A percentile compares a stretch with the other conserved stretches of the same genome.
These are phyloP conservation scores for Caenorhabditis plicata DNA, from an alignment of 2,888 invertebrate genomes.

Conservation along the genomic window DNA sequence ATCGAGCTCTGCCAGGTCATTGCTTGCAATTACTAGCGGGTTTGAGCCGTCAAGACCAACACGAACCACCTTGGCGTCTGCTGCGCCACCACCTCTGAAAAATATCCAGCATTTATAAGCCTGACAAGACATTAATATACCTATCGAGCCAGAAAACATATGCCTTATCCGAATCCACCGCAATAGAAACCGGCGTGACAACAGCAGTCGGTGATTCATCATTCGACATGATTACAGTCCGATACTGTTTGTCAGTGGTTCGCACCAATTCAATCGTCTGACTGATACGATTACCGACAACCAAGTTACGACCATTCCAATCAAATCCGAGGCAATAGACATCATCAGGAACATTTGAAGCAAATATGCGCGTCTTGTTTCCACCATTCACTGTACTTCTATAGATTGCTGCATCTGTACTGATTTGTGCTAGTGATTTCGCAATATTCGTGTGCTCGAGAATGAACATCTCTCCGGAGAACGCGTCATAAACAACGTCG, in stretches of 20 bases:
- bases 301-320: constrained; percentile 92
- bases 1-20: constrained; percentile 69
- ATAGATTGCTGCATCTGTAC: constrained; percentile 57
- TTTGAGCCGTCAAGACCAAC: constrained; percentile 89
- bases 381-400: constrained; percentile 68
- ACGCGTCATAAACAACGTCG: constrained; percentile 88
- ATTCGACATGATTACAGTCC: constrained; percentile 84
- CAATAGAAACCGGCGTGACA: constrained; percentile 82
- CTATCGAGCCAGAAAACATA: constrained; percentile 94
- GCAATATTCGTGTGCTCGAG: constrained; percentile 63
- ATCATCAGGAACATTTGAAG: constrained; percentile 72
- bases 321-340: constrained; percentile 90
- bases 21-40: constrained; percentile 67
- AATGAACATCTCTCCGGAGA: constrained; percentile 71
- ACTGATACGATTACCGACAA: constrained; percentile 80
- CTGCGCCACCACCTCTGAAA: constrained; percentile 77
- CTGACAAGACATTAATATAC: no score
- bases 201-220: constrained; percentile 80
- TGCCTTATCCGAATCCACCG: constrained; percentile 88
- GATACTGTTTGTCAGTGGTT: constrained; percentile 70
- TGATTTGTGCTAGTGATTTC: constrained; percentile 54
- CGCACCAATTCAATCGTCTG: constrained; percentile 84
- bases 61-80: constrained; percentile 71
- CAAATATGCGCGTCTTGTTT: constrained; percentile 42
- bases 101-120: no score